These are phyloP conservation scores for Parapsyche elsis DNA, from an alignment of 1,140 invertebrate genomes.

Conservation along the genomic window DNA sequence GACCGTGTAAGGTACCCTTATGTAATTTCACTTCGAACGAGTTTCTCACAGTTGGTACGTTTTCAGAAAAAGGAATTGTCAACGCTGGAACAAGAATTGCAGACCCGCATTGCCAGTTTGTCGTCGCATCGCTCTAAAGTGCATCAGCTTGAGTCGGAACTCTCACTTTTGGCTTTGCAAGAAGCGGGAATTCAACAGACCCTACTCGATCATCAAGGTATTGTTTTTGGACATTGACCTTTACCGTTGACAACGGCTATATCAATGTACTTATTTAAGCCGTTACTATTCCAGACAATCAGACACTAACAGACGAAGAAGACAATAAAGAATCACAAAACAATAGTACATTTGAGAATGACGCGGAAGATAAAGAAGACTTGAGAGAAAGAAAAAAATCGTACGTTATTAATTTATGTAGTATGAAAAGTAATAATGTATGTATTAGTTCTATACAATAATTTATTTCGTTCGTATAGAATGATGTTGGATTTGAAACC, in stretches of 20 bases:
- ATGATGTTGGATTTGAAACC: slow-evolving; percentile 61
- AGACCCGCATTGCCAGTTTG: slow-evolving; percentile 71
- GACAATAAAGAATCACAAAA: neutral
- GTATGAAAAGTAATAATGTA: neutral
- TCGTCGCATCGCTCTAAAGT: slow-evolving; percentile 72
- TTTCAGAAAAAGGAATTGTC: slow-evolving; percentile 70
- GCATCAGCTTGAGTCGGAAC: slow-evolving; percentile 72
- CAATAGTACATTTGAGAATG: slow-evolving; percentile 37
- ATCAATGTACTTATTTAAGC: too few relatives aligned
- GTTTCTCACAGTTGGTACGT: too few relatives aligned
- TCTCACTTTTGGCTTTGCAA: slow-evolving; percentile 67
- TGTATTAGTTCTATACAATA: neutral
- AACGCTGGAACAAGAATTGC: slow-evolving; percentile 72
- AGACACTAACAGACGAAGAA: slow-evolving; percentile 2
- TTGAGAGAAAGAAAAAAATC: slow-evolving; percentile 65
- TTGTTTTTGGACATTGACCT: neutral
- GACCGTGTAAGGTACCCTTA: too few relatives aligned
- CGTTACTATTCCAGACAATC: neutral
- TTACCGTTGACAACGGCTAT: too few relatives aligned
- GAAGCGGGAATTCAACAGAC: slow-evolving; percentile 64
- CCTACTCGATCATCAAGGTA: slow-evolving; percentile 54
- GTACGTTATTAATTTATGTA: slow-evolving; percentile 55
- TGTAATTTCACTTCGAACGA: too few relatives aligned
- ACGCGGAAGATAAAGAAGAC: slow-evolving; percentile 52
- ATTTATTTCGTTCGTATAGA: slow-evolving; percentile 57